phyloP scores from a whole-genome alignment of 2,113 vertebrate genomes.

The Polypterus senegalus region DNA sequence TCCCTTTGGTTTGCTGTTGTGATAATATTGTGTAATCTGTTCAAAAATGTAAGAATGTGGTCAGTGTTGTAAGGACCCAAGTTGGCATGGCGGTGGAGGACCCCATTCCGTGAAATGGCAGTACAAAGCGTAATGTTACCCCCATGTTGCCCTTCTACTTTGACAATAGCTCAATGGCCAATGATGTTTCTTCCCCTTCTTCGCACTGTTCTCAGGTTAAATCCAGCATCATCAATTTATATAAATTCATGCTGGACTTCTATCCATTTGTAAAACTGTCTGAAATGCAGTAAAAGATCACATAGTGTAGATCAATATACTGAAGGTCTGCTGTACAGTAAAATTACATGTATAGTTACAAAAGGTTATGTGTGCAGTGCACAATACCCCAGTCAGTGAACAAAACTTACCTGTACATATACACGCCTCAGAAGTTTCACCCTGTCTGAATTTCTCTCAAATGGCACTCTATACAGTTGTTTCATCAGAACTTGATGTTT shows the following conservation, averaged over 20 bases:
- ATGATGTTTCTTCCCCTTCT: conserved; percentile 4
- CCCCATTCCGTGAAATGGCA: no score
- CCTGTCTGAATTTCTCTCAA: conserved; percentile 9
- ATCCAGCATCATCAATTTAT: conserved; percentile 10
- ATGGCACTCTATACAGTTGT: not conserved
- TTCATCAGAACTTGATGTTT: conserved; percentile 10
- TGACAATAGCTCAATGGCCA: not conserved
- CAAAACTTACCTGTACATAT: conserved; percentile 13
- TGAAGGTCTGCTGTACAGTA: conserved; percentile 16
- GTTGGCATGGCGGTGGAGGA: no score
- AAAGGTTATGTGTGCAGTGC: conserved; percentile 10
- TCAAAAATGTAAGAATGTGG: no score
- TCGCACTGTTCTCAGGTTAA: conserved; percentile 2
- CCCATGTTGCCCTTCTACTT: no score
- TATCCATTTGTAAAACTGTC: conserved; percentile 19
- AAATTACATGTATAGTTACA: conserved; percentile 10
- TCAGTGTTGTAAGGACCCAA: no score
- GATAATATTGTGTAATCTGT: no score
- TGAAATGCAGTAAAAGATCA: conserved; percentile 2
- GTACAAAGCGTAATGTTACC: no score
- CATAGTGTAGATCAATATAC: not conserved
- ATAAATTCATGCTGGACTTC: conserved; percentile 2
- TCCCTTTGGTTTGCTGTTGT: no score
- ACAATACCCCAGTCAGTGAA: conserved; percentile 15
- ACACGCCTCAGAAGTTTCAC: conserved; percentile 9